Conservation (phyloP, 1,140 invertebrate species). For the Atta colombica region DNA sequence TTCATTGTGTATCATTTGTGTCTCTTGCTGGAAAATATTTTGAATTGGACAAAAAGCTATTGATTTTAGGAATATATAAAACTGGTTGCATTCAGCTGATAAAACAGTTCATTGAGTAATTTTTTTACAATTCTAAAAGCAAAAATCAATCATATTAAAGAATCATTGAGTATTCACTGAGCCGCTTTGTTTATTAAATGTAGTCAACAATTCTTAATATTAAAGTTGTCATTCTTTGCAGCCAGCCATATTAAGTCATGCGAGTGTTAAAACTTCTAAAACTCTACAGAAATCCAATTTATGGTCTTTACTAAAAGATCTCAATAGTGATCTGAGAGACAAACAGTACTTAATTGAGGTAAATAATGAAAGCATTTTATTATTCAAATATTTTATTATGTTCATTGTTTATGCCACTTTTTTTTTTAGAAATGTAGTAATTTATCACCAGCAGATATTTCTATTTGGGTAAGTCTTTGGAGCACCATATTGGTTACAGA, state of each 20-base stretch:
- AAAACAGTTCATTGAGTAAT: no score
- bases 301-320: slow-evolving; percentile 80
- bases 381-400: slow-evolving; percentile 62
- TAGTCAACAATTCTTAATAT: no score
- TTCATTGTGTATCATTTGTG: no score
- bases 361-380: slow-evolving; percentile 26
- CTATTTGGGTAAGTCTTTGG: slow-evolving; percentile 90
- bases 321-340: slow-evolving; percentile 79
- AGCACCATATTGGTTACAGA: slow-evolving; percentile 86
- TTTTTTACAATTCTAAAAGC: no score
- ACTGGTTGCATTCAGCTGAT: not conserved
- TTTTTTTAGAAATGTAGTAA: slow-evolving; percentile 78
- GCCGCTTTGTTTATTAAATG: no score
- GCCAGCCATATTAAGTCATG: slow-evolving; percentile 82
- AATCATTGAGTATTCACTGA: no score
- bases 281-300: slow-evolving; percentile 79
- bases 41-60: not conserved
- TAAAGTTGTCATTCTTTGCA: slow-evolving; percentile 67
- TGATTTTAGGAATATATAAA: slow-evolving; percentile 6
- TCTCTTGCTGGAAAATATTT: no score
- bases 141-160: no score
- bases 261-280: slow-evolving; percentile 77
- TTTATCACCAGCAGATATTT: slow-evolving; percentile 88
- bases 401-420: slow-evolving; percentile 81
- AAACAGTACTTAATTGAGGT: slow-evolving; percentile 85